A percentile compares a stretch with the other conserved stretches of the same genome.
Evolutionary conservation across 2,797 vertebrate species (phyloP).

Genomic region (Serranus cabrilla): DNA sequence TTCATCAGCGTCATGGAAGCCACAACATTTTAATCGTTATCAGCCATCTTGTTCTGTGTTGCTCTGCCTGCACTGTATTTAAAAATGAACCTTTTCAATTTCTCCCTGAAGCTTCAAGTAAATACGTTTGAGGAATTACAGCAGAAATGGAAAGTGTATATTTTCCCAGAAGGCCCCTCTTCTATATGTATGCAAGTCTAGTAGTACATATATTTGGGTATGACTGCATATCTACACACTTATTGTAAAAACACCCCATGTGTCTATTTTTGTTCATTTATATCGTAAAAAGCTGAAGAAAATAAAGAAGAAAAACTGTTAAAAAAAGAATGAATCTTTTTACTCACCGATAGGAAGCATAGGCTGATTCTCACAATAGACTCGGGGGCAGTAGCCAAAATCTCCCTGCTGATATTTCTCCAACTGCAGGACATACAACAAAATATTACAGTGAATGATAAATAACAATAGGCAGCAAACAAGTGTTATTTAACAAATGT

Average conservation of each 20-base stretch:
- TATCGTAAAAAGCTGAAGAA: neutral
- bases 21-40: neutral
- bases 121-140: no score
- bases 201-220: no score
- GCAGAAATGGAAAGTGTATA: no score
- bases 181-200: no score
- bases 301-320: no score
- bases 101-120: no score
- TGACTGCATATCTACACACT: no score
- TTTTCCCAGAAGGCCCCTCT: no score
- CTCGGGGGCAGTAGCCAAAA: conserved; percentile 95
- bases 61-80: no score
- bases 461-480: neutral
- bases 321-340: neutral
- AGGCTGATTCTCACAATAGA: conserved; percentile 97
- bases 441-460: neutral
- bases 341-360: conserved; percentile 96
- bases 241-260: no score
- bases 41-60: neutral
- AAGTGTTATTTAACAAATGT: neutral
- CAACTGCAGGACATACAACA: conserved; percentile 80
- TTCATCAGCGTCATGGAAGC: neutral
- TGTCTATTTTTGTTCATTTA: no score
- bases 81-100: no score
- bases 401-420: conserved; percentile 97